These are phyloP conservation scores for Monochamus saltuarius DNA, from an alignment of 1,140 invertebrate species.

Conservation along the genomic window DNA sequence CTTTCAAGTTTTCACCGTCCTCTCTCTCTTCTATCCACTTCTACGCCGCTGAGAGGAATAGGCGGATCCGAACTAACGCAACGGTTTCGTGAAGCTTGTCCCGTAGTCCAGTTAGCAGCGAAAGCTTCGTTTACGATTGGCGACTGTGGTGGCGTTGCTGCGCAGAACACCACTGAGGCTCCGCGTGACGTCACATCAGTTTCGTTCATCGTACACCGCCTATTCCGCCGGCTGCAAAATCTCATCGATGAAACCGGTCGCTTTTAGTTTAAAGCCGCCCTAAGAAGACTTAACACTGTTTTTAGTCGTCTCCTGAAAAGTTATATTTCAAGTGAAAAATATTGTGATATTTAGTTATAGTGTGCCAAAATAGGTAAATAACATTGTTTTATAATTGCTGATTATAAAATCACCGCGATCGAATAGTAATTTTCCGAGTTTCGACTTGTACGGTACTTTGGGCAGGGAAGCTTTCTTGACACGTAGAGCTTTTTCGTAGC, in stretches of 20 bases:
- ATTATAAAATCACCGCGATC: too few relatives aligned
- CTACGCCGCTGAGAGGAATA: slow-evolving; percentile 36
- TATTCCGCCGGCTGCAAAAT: slow-evolving; percentile 29
- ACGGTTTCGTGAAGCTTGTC: slow-evolving; percentile 37
- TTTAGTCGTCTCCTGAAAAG: slow-evolving; percentile 46
- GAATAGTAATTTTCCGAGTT: too few relatives aligned
- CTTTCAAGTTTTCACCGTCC: slow-evolving; percentile 53
- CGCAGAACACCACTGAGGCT: slow-evolving; percentile 35
- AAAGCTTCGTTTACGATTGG: slow-evolving; percentile 45
- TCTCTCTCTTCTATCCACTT: slow-evolving; percentile 51
- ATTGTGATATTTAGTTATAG: slow-evolving; percentile 53
- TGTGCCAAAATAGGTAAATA: slow-evolving; percentile 54
- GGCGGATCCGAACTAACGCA: slow-evolving; percentile 35
- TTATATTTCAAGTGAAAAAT: slow-evolving; percentile 45
- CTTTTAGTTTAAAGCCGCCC: slow-evolving; percentile 49
- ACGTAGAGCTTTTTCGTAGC: too few relatives aligned
- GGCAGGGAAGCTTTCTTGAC: too few relatives aligned
- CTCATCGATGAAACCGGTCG: slow-evolving; percentile 36
- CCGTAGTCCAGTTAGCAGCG: slow-evolving; percentile 26
- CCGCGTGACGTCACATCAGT: slow-evolving; percentile 31
- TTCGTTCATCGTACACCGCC: slow-evolving; percentile 27
- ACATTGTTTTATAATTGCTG: not conserved
- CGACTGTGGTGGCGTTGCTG: slow-evolving; percentile 23
- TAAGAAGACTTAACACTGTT: slow-evolving; percentile 43
- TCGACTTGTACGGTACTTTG: too few relatives aligned